These are phyloP conservation scores for Petrocephalus zakoni DNA, from an alignment of 2,113 vertebrate species.

Conservation along the genomic window DNA sequence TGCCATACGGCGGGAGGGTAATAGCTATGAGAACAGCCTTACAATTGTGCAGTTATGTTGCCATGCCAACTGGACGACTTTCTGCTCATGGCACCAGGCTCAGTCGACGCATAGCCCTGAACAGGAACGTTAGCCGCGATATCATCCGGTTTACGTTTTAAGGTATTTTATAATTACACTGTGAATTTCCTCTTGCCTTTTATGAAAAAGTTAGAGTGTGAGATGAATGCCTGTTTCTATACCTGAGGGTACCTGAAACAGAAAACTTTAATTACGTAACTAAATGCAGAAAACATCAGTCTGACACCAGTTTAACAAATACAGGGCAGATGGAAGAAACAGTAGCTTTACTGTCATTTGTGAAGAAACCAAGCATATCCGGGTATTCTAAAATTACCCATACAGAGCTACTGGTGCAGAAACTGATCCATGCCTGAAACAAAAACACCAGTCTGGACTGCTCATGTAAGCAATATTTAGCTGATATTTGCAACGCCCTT, in stretches of 20 bases:
- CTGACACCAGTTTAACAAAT: neutral
- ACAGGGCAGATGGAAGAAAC: conserved; percentile 36
- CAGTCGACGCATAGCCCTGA: neutral
- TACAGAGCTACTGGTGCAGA: conserved; percentile 48
- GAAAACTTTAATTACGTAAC: conserved; percentile 9
- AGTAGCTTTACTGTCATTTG: conserved; percentile 47
- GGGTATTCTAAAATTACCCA: conserved; percentile 15
- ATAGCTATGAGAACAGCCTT: conserved; percentile 36
- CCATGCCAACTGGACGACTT: conserved; percentile 36
- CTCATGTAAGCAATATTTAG: neutral
- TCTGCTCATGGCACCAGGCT: neutral
- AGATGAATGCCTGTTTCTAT: conserved; percentile 9
- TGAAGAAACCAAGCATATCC: conserved; percentile 51
- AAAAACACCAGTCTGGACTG: neutral
- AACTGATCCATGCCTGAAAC: conserved; percentile 41
- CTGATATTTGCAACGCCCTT: neutral
- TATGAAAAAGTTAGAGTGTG: neutral
- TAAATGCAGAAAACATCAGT: neutral
- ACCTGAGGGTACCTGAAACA: conserved; percentile 1
- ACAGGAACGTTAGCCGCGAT: neutral
- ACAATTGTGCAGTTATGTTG: conserved; percentile 32
- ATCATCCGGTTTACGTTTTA: neutral
- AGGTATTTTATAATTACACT: conserved; percentile 9
- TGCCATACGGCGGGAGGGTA: conserved; percentile 43
- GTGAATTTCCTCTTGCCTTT: neutral